Conservation (phyloP, 2,113 vertebrate species). For the Micronycteris hirsuta region DNA sequence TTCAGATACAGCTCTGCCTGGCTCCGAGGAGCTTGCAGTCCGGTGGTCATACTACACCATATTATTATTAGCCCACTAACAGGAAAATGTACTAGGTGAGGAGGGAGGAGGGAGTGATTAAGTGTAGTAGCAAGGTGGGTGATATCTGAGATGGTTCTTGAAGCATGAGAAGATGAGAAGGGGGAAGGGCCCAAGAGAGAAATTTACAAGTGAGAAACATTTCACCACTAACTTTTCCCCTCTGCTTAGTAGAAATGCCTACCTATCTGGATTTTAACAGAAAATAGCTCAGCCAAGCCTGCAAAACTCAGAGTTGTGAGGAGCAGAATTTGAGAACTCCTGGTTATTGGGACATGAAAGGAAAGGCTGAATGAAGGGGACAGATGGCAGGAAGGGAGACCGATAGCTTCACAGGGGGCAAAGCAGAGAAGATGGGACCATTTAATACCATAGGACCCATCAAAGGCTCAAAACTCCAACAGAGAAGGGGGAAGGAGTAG, state of each 20-base stretch:
- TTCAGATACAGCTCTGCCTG: background rate
- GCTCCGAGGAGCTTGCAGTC: background rate
- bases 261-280: background rate
- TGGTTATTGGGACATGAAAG: background rate
- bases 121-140: background rate
- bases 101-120: background rate
- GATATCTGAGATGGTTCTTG: background rate
- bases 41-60: background rate
- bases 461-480: background rate
- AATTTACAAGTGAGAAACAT: background rate
- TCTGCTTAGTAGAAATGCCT: background rate
- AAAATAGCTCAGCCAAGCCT: background rate
- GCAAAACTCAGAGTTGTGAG: background rate
- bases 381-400: background rate
- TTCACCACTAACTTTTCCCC: background rate
- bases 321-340: background rate
- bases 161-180: background rate
- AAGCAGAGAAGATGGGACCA: background rate
- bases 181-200: background rate
- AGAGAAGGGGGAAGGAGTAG: background rate
- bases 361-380: background rate
- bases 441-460: background rate
- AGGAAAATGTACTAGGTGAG: background rate
- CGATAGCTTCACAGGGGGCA: background rate
- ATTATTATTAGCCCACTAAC: background rate